Evolutionary conservation across 2,113 vertebrate genomes (phyloP).

Genomic region (Clupea harengus): DNA sequence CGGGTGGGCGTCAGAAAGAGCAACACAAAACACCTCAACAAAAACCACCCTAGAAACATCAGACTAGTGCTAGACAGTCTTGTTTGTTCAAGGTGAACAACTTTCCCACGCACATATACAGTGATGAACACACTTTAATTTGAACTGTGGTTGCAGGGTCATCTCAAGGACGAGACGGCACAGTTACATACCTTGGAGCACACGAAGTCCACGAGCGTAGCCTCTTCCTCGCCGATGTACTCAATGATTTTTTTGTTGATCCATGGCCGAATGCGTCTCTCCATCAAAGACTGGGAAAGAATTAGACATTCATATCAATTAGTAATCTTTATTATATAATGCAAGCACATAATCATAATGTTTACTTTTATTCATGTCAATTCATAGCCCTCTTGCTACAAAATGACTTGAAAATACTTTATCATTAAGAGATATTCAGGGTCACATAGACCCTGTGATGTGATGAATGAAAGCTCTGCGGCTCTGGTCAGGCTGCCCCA

Average conservation of each 20-base stretch:
- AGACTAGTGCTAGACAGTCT: neutral
- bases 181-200: conserved; percentile 88
- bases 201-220: conserved; percentile 96
- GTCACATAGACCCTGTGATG: neutral
- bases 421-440: neutral
- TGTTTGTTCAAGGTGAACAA: neutral
- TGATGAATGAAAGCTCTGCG: neutral
- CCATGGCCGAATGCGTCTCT: conserved; percentile 94
- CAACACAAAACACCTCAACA: neutral
- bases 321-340: neutral
- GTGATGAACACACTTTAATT: neutral
- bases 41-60: neutral
- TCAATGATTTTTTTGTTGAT: conserved; percentile 99
- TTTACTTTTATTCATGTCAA: neutral
- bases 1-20: neutral
- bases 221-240: conserved; percentile 98
- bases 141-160: neutral
- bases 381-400: neutral
- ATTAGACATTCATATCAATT: neutral
- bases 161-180: neutral
- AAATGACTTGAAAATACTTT: neutral
- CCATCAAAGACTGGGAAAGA: conserved; percentile 85
- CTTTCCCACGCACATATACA: neutral
- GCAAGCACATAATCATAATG: neutral
- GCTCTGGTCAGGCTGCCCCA: neutral